Evolutionary conservation across 2,888 invertebrate species (phyloP).

Genomic region (Melolontha melolontha): DNA sequence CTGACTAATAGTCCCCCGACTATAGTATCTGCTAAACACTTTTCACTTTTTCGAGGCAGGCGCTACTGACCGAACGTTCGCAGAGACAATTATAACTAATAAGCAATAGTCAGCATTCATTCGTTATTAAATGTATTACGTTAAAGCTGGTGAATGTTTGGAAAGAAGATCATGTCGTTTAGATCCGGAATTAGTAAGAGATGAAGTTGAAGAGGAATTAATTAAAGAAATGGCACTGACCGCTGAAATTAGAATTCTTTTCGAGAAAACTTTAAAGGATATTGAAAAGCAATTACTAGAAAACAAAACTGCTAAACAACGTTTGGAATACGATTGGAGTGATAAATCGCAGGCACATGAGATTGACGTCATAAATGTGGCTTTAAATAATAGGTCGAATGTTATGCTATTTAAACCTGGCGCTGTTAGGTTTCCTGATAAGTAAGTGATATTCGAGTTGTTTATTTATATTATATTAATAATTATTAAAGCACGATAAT

Average conservation of each 20-base stretch:
- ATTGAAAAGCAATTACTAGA: slow-evolving; percentile 79
- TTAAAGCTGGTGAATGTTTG: slow-evolving; percentile 76
- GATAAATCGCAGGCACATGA: slow-evolving; percentile 86
- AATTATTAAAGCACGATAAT: too few species aligned
- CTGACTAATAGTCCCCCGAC: too few species aligned
- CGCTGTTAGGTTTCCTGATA: slow-evolving; percentile 69
- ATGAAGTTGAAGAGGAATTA: slow-evolving; percentile 81
- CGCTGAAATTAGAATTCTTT: slow-evolving; percentile 74
- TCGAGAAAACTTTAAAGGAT: slow-evolving; percentile 73
- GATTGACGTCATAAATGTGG: slow-evolving; percentile 78
- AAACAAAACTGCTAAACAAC: slow-evolving; percentile 83
- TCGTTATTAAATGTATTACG: too few species aligned
- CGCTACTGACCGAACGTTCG: too few species aligned
- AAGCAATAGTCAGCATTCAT: too few species aligned
- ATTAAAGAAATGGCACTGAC: slow-evolving; percentile 81
- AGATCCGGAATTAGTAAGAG: slow-evolving; percentile 80
- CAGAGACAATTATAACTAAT: too few species aligned
- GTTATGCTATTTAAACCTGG: slow-evolving; percentile 85
- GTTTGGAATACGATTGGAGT: slow-evolving; percentile 91
- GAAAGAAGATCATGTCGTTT: slow-evolving; percentile 77
- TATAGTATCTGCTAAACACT: too few species aligned
- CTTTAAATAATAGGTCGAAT: slow-evolving; percentile 76
- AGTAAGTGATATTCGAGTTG: slow-evolving; percentile 30
- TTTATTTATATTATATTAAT: too few species aligned
- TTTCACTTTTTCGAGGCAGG: too few species aligned